Conservation (phyloP, 2,888 invertebrate genomes). For the Caenorhabditis parvicauda region DNA sequence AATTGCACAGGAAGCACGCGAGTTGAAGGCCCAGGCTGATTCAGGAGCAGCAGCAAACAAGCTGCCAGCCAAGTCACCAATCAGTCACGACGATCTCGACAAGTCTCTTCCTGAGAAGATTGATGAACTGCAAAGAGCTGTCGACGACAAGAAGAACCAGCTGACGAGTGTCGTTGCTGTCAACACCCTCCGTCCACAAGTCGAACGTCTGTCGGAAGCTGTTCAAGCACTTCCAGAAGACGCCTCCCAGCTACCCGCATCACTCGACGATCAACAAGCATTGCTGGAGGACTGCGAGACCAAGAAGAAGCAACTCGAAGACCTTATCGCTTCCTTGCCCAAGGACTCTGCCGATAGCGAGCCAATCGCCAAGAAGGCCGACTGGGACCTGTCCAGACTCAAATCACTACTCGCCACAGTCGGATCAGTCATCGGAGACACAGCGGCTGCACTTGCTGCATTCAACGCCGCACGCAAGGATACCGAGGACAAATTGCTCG, state of each 20-base stretch:
- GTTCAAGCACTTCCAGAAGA: slow-evolving; percentile 20
- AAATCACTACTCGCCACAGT: slow-evolving; percentile 26
- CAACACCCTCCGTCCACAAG: slow-evolving; percentile 20
- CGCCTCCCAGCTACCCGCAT: slow-evolving; percentile 8
- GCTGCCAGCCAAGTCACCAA: slow-evolving; percentile 1
- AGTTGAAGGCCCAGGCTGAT: slow-evolving; percentile 8
- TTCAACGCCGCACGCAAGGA: slow-evolving; percentile 36
- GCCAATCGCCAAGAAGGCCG: slow-evolving; percentile 25
- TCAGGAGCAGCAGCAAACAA: too few species aligned
- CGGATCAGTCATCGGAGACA: slow-evolving; percentile 32
- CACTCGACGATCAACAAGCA: slow-evolving; percentile 23
- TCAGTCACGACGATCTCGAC: slow-evolving; percentile 13
- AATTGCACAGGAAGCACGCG: slow-evolving; percentile 8
- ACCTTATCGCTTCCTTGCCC: slow-evolving; percentile 18
- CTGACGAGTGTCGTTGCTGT: slow-evolving; percentile 13
- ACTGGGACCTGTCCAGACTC: slow-evolving; percentile 30
- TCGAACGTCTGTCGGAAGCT: slow-evolving; percentile 13
- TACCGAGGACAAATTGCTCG: slow-evolving; percentile 25
- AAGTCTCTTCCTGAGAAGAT: slow-evolving; percentile 8
- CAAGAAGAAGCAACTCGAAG: slow-evolving; percentile 22
- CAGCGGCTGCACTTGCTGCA: slow-evolving; percentile 33
- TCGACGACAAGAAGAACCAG: slow-evolving; percentile 13
- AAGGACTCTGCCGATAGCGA: slow-evolving; percentile 14
- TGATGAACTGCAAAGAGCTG: slow-evolving; percentile 1
- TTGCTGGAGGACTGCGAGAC: slow-evolving; percentile 23